Conservation (phyloP, 2,113 vertebrate species). For the Tyrannus savana region DNA sequence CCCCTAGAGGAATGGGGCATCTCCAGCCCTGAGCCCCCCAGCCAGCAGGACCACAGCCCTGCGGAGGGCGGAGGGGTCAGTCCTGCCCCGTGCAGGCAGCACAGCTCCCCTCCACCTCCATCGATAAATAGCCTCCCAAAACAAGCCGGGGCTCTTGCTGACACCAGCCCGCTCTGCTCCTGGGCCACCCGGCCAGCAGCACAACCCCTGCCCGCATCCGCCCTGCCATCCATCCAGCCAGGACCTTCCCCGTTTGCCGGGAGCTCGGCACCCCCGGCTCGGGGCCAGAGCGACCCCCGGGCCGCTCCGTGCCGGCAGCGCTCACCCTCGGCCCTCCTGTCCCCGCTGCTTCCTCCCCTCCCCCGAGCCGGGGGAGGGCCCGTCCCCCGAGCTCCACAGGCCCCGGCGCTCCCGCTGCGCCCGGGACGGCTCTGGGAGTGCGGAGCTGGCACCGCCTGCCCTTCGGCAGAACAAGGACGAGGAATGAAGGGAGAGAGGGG, state of each 20-base stretch:
- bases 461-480: no score
- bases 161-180: not conserved
- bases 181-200: not conserved
- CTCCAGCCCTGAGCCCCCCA: not conserved
- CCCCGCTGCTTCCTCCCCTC: constrained; percentile 32
- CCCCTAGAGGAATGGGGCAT: accelerated
- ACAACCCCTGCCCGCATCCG: not conserved
- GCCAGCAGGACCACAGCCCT: not conserved
- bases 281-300: not conserved
- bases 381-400: accelerated
- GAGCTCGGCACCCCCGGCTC: not conserved
- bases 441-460: not conserved
- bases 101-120: no score
- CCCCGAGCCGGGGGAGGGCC: not conserved
- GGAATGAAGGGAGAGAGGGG: not conserved
- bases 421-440: not conserved
- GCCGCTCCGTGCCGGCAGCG: not conserved
- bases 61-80: not conserved
- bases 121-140: not conserved
- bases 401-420: not conserved
- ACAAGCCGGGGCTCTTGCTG: accelerated
- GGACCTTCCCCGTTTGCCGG: no score
- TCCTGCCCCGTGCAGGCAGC: accelerated
- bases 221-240: accelerated
- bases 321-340: not conserved